Conservation (phyloP, 2,113 vertebrate genomes). For the Heliornis fulica region DNA sequence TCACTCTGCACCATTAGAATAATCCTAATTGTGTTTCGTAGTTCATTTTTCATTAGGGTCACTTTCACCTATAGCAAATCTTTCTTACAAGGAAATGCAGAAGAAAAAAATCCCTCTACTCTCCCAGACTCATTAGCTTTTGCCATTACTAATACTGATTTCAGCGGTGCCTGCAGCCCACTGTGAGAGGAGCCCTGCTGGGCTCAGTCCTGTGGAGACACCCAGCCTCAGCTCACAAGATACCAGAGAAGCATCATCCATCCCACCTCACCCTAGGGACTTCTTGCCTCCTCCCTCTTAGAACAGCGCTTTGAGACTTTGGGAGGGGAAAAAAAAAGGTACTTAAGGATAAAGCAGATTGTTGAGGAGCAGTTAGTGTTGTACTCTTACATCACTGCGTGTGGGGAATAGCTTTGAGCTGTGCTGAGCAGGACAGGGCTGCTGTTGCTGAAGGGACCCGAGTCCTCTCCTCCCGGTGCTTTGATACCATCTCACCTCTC, state of each 20-base stretch:
- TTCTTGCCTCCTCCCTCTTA: background rate
- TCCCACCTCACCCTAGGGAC: background rate
- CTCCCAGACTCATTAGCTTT: background rate
- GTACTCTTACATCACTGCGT: rapidly evolving
- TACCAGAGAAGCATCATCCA: background rate
- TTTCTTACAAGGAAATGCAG: background rate
- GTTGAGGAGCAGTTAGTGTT: background rate
- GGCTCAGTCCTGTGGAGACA: background rate
- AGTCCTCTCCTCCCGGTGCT: background rate
- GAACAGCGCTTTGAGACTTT: background rate
- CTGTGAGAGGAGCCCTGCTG: background rate
- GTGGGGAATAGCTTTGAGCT: background rate
- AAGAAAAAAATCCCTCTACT: background rate
- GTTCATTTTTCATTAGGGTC: conserved; percentile 46
- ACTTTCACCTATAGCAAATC: conserved; percentile 33
- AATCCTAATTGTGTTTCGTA: background rate
- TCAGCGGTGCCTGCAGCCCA: background rate
- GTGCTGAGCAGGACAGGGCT: rapidly evolving
- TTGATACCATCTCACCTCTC: background rate
- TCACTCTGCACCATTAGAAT: background rate
- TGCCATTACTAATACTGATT: background rate
- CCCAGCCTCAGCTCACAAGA: background rate
- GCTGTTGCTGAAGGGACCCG: rapidly evolving
- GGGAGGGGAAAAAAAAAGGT: background rate
- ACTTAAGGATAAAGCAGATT: background rate